Base-by-base conservation (phyloP, 2,113 vertebrate genomes). In the Sinocyclocheilus anshuiensis region DNA sequence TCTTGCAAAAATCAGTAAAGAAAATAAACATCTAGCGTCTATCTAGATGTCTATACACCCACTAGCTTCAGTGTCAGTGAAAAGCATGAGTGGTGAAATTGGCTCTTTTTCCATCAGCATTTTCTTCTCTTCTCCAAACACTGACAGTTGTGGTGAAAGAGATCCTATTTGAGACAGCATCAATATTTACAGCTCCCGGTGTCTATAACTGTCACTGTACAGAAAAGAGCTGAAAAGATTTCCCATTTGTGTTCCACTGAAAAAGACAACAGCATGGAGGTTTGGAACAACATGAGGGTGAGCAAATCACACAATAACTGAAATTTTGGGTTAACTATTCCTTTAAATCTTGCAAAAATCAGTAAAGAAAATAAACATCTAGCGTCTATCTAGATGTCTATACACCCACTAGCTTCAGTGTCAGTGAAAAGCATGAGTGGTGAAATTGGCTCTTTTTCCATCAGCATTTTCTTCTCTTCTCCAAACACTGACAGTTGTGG, bases 171-270 rank as follows among this genome's bases (percentile, higher is more conserved):
- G 76, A 86, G 81, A 89, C 81, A 5, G 55, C 89, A 90, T 90
- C 82, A 90, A 90, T 90, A 90, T 90, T 90, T 87, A 88, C 87
- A 86, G 59, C 42, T 69, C 6, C 42, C 69, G 69, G 88, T 87
- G 86, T 89, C 81, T 71, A n/a, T n/a, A n/a, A n/a, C n/a, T n/a
- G n/a, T n/a, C n/a, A n/a, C 39, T 39, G 39, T 39, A 39, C 39
- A 39, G 36, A 39, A 39, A 39, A 39, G 6, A 39, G 39, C 39
- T 36, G 36, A 4, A 36, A 5, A 36, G 36, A 4, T 36, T 36
- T 36, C 36, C 36, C 36, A 36, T 36, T 36, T 36, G 39, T 39
- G 39, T 39, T 39, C 39, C 39, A 39, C 39, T 39, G 39, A 39
- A 39, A 39, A 39, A 39, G 39, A 39, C 6, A 39, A 39, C 39